Evolutionary conservation across 1,140 invertebrate genomes (phyloP).

Genomic region (Campoletis sonorensis): DNA sequence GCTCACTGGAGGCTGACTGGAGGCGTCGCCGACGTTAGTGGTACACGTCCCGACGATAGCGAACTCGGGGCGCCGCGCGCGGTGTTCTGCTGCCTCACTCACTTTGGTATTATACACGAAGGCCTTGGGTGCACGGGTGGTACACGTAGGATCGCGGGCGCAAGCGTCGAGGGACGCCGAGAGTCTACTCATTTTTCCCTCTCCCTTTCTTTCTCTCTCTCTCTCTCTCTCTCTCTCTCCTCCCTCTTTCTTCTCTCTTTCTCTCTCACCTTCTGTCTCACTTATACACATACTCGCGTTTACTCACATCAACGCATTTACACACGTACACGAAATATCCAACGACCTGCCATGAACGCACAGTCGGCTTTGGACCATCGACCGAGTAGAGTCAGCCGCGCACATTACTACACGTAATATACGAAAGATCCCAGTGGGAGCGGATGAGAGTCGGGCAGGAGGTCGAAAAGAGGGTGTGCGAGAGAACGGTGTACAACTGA

Average conservation of each 20-base stretch:
- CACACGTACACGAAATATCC: slow-evolving; percentile 21
- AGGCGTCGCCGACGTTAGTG: slow-evolving; percentile 60
- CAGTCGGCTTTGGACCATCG: slow-evolving; percentile 72
- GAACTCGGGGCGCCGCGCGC: slow-evolving; percentile 69
- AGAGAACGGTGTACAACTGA: not conserved
- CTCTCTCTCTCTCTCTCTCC: not conserved
- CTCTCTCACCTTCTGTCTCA: not conserved
- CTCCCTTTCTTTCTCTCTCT: not conserved
- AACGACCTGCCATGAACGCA: slow-evolving; percentile 58
- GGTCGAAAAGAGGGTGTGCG: not conserved
- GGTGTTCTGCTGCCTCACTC: slow-evolving; percentile 47
- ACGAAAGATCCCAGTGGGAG: not conserved
- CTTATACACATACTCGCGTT: not conserved
- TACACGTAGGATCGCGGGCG: slow-evolving; percentile 29
- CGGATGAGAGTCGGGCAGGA: not conserved
- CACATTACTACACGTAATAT: slow-evolving; percentile 32
- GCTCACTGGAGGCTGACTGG: slow-evolving; percentile 69
- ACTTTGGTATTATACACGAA: slow-evolving; percentile 25
- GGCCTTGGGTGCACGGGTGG: slow-evolving; percentile 34
- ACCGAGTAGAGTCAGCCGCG: slow-evolving; percentile 52
- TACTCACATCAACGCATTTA: not conserved
- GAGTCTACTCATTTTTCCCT: not conserved
- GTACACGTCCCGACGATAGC: slow-evolving; percentile 65
- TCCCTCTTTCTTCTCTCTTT: not conserved
- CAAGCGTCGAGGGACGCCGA: slow-evolving; percentile 50